Base-by-base conservation (phyloP, 2,113 vertebrate genomes). In the Zosterops borbonicus region DNA sequence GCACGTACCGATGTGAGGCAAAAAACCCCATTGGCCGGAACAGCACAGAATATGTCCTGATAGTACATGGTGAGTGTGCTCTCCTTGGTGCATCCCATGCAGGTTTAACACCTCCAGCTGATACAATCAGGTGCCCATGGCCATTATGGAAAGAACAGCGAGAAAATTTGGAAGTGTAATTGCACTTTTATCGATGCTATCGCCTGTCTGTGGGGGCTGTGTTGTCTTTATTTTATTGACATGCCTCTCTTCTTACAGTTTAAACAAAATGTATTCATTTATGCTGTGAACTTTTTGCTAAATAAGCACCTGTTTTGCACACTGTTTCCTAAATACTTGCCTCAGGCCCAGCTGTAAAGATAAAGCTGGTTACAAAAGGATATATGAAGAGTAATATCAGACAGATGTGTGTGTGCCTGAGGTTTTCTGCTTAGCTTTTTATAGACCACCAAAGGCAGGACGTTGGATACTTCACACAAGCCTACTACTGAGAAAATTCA, bases 1-100 rank as follows among this genome's bases (percentile, higher is more conserved):
- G 99, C 93, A 99, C 99, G 28, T 99, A 99, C 96, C 98, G 99
- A 96, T 99, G 99, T 46, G 99, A 99, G 98, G 99, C 99, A 83
- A 98, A 97, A 94, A 99, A 99, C 90, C 98, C 98, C 97, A 99
- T 99, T 71, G 99, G 99, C 78, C 98, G 98, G 95, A 99, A 98
- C 98, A 99, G 98, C 21, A 99, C 98, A 89, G 99, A 99, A 81
- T 99, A 99, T 59, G 98, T 99, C 69, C 98, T 99, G 96, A 99
- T 99, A 83, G 99, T 99, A 82, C 99, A 99, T n/a, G 99, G 99
- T 99, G 96, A 99, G 99, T 98, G 92, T 25, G 4, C 75, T 83
- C 73, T 37, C 28, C 3, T 84, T 55, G 28, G 22, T 62, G 31
- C 50, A 46, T 65, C 14, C 29, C n/a, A 15, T 33, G 15, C 44